Conservation (phyloP, 1,140 invertebrate genomes). For the Globodera rostochiensis region DNA sequence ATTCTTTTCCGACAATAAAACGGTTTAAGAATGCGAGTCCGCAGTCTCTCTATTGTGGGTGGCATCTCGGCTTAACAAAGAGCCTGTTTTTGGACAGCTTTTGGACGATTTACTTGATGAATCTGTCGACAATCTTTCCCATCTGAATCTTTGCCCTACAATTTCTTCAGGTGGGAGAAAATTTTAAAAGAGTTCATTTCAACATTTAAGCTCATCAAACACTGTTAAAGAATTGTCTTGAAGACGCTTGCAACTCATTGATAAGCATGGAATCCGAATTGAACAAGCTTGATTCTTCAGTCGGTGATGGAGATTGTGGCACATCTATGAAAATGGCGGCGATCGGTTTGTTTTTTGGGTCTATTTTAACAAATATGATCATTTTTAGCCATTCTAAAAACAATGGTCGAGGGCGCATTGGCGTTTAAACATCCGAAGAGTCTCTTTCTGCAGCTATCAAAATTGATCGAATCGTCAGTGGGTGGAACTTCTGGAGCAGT, state of each 20-base stretch:
- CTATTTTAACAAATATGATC: neutral
- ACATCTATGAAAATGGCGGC: constrained; percentile 43
- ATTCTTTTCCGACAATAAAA: neutral
- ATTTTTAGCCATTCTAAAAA: constrained; percentile 43
- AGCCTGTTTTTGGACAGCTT: constrained; percentile 11
- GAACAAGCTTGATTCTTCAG: constrained; percentile 35
- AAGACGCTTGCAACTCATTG: constrained; percentile 30
- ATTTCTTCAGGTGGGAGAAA: neutral
- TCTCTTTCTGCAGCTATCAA: constrained; percentile 43
- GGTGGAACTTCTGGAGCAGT: constrained; percentile 50
- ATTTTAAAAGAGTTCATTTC: neutral
- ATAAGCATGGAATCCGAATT: constrained; percentile 34
- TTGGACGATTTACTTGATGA: constrained; percentile 10
- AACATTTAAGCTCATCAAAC: neutral
- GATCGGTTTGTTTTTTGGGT: constrained; percentile 30
- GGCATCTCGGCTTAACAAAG: constrained; percentile 8
- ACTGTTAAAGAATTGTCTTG: constrained; percentile 29
- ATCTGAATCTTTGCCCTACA: neutral
- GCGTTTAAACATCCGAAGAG: constrained; percentile 46
- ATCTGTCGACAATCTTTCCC: neutral
- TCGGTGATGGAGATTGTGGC: constrained; percentile 48
- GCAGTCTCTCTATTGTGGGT: neutral
- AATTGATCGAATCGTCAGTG: constrained; percentile 43
- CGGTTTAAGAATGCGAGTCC: neutral
- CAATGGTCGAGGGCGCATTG: constrained; percentile 22